Base-by-base conservation (phyloP, 2,797 vertebrate species). In the Oreochromis mossambicus region DNA sequence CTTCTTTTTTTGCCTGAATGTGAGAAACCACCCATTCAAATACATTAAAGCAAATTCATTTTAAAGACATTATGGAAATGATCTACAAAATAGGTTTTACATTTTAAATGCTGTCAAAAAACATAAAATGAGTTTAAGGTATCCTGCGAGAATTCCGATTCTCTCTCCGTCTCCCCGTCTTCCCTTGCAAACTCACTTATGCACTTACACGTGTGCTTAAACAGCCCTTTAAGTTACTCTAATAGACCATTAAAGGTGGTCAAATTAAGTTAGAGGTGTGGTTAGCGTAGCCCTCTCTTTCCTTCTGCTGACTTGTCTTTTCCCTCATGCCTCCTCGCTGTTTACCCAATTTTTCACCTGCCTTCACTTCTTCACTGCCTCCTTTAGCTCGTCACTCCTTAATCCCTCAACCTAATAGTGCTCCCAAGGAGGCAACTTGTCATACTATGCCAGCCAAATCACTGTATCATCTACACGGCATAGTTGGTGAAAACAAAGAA, bases 211-310 rank as follows among this genome's bases (percentile, higher is more conserved):
- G 4, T 70, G 52, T 70, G 29, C 77, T 70, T 85, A 46, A 86
- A 87, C 32, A 89, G 88, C 41, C 85, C 85, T 88, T 80, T 58
- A 73, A 75, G 68, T 82, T 46, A 36, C 80, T 34, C 56, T 81
- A 80, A 88, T 87, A 84, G 77, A 79, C 82, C 46, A 77, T 75
- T 79, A 55, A 83, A 56, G 83, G 41, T 78, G 68, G n/a, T 81
- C 68, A 86, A 82, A 91, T 92, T 32, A 88, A 86, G 70, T 91
- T 86, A 91, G 26, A 86, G 77, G 41, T 32, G 78, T n/a, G 73
- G 73, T 80, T 87, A 79, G 70, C 78, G 73, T 82, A 84, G 79
- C 78, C 50, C 70, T 83, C 83, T 77, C 21, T 70, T 80, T 50
- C 26, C 68, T 70, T 78, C 52, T 2, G 15, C 70, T 75, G 26